Base-by-base conservation (phyloP, 2,797 vertebrate species). In the Melanitta fusca region DNA sequence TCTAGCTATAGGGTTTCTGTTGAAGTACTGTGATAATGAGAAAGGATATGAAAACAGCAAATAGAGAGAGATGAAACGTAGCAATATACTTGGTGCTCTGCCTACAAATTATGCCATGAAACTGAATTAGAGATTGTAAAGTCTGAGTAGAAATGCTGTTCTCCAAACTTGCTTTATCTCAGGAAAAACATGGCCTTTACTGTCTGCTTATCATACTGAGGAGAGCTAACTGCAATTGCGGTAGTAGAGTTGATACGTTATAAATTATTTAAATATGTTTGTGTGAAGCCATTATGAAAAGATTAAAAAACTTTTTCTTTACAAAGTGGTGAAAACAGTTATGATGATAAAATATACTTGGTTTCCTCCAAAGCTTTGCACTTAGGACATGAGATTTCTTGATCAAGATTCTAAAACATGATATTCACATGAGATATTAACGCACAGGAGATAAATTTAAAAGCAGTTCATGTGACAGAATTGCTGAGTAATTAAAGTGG, bases 261-360 rank as follows among this genome's bases (percentile, higher is more conserved):
- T 80, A 87, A 96, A 93, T 91, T 64, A 74, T 94, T 94, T 36
- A 95, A 28, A 36, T 81, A 8, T 27, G 10, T 36, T 89, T 95
- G 91, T 56, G 72, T 89, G 28, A 78, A 75, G 11, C 7, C 1
- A 4, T 91, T 91, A 78, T 86, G 68, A 92, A 89, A 80, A 2
- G 15, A 60, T 32, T 90, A 41, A 47, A 72, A 91, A 80, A 4
- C 16, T 39, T 45, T 70, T 79, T 73, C 5, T 18, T 93, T 70
- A 79, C 1, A 6, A 70, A 85, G 13, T 43, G 4, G 5, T 75
- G 56, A 64, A 91, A 88, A 38, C 72, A 10, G 4, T 80, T 81
- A 65, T 15, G 3, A 2, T 70, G 56, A 28, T 88, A 72, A 60
- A 90, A 79, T 71, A 36, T 45, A 18, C 38, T 73, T 88, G 17